These are phyloP conservation scores for Drosophila subsilvestris DNA, from an alignment of 2,888 invertebrate genomes.

Conservation along the genomic window DNA sequence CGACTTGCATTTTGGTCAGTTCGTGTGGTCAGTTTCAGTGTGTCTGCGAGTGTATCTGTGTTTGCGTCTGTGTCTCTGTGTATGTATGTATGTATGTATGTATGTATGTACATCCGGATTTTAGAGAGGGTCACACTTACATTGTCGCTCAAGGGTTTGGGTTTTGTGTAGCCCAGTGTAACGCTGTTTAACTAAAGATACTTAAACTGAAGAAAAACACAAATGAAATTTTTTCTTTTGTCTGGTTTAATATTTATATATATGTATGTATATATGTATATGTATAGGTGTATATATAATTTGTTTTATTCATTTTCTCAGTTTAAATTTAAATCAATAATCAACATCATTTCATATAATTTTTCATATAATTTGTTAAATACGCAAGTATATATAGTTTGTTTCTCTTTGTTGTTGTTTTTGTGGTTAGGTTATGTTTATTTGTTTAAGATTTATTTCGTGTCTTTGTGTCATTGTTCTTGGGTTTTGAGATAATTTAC, in stretches of 20 bases:
- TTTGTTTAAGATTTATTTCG: conserved; percentile 40
- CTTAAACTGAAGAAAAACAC: conserved; percentile 63
- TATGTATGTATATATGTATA: conserved; percentile 38
- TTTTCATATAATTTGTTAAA: conserved; percentile 75
- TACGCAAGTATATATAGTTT: conserved; percentile 69
- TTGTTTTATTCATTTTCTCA: conserved; percentile 68
- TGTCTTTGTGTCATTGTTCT: conserved; percentile 37
- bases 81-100: conserved; percentile 38
- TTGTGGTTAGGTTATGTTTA: conserved; percentile 53
- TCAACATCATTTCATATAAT: conserved; percentile 79
- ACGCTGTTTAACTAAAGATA: conserved; percentile 46
- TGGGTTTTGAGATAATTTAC: conserved; percentile 64
- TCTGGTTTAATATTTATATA: conserved; percentile 67
- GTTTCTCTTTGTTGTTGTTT: conserved; percentile 61
- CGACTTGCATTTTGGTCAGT: conserved; percentile 65
- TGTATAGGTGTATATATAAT: conserved; percentile 63
- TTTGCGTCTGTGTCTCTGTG: conserved; percentile 41
- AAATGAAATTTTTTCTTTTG: conserved; percentile 53
- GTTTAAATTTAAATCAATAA: conserved; percentile 78
- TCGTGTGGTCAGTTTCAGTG: conserved; percentile 39
- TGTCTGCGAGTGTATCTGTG: conserved; percentile 29
- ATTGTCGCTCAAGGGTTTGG: conserved; percentile 32
- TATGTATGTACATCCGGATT: conserved; percentile 44
- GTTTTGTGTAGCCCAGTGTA: conserved; percentile 35
- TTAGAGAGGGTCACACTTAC: conserved; percentile 32